Base-by-base conservation (phyloP, 1,140 invertebrate genomes). In the Coenobita brevimanus region DNA sequence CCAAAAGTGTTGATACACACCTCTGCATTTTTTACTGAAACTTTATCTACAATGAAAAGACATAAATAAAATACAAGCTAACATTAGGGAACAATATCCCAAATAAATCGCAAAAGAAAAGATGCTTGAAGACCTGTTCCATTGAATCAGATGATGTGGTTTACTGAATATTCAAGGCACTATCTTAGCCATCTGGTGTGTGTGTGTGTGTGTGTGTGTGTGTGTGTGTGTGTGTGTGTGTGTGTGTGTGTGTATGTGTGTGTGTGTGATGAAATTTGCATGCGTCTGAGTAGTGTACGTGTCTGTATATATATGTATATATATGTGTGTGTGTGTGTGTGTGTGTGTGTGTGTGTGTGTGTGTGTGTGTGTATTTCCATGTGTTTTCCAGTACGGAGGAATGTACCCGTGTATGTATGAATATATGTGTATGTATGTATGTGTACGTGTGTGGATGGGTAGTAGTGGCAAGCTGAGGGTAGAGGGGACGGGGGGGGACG, bases 271-370 rank as follows among this genome's bases (percentile, higher is more conserved):
- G n/a, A n/a, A n/a, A n/a, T n/a, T n/a, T n/a, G n/a, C n/a, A n/a
- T n/a, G n/a, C n/a, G n/a, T n/a, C n/a, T n/a, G n/a, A n/a, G n/a
- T n/a, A n/a, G n/a, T n/a, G n/a, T n/a, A n/a, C n/a, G n/a, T n/a
- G n/a, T n/a, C n/a, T n/a, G n/a, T n/a, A n/a, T n/a, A n/a, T n/a
- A n/a, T n/a, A n/a, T n/a, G n/a, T n/a, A n/a, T n/a, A n/a, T n/a
- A n/a, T n/a, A n/a, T n/a, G n/a, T n/a, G 60, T 62, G 60, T 62
- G 60, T 62, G 60, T 62, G 60, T 6, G 21, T 62, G 60, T 62
- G 60, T 62, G 60, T 62, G 21, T 62, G 60, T 6, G 60, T 21
- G 60, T 6, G 4, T 62, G 60, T 62, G 60, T 62, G 60, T 62
- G 21, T 62, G 4, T 62, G 60, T 62, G 60, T 3, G 60, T 62